These are phyloP conservation scores for Tenrec ecaudatus DNA, from an alignment of 2,113 vertebrate genomes.

Conservation along the genomic window DNA sequence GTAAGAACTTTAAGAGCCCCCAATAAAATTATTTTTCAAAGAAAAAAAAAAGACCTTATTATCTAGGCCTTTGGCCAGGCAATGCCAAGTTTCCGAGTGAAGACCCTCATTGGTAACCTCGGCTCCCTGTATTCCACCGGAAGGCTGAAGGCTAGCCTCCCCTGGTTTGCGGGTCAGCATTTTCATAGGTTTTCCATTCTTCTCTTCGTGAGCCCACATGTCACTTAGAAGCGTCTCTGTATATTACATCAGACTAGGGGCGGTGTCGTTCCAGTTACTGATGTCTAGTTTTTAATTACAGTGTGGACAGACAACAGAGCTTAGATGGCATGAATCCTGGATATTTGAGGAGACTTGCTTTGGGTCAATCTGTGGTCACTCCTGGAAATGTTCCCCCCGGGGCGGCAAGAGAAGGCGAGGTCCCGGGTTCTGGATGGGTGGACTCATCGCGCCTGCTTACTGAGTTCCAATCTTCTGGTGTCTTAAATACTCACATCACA, in stretches of 20 bases:
- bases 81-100: slow-evolving; percentile 25
- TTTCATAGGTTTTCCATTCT: background rate
- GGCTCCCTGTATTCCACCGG: background rate
- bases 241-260: background rate
- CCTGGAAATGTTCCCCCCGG: background rate
- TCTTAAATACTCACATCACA: too few species aligned
- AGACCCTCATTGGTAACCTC: slow-evolving; percentile 23
- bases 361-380: background rate
- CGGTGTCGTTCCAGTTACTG: background rate
- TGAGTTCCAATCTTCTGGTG: background rate
- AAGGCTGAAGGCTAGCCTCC: background rate
- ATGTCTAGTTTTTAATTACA: slow-evolving; percentile 18
- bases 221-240: slow-evolving; percentile 9
- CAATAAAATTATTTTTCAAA: too few species aligned
- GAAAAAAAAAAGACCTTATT: too few species aligned
- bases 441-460: background rate
- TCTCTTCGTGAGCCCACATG: background rate
- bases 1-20: too few species aligned
- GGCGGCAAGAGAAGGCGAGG: background rate
- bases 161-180: background rate
- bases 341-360: too few species aligned
- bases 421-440: background rate
- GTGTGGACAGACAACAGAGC: background rate
- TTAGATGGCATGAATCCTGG: too few species aligned
- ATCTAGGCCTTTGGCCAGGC: background rate